Base-by-base conservation (phyloP, 2,888 invertebrate genomes). In the Megastigmus dorsalis region DNA sequence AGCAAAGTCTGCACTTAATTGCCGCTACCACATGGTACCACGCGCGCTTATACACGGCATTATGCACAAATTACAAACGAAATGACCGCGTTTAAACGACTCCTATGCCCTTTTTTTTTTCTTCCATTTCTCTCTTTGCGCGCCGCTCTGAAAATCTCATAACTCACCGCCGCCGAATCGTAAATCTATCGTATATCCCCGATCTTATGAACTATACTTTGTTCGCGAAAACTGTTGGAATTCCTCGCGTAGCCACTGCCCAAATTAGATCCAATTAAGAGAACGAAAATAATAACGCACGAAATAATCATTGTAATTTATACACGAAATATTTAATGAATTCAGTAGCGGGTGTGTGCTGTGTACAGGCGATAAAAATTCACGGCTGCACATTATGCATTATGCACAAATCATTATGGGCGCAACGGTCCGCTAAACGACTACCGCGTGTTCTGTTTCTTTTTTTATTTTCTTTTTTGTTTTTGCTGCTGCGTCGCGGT, bases 191-290 rank as follows among this genome's bases (percentile, higher is more conserved):
- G 33, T 18, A 43, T 43, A n/a, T n/a, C n/a, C 30, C 23, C n/a
- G 50, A 43, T 45, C 41, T 63, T 41, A 50, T 18, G 63, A n/a
- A 50, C 48, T 57, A n/a, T n/a, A 33, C 57, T 63, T 63, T 68
- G 52, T 62, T 60, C 20, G 13, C 2, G 10, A 18, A n/a, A 10
- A n/a, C 43, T 36, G 54, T 62, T 54, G 20, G 38, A 33, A 62
- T 62, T 55, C 48, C 20, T n/a, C 30, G 10, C 38, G 1, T 5
- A n/a, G 33, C 18, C 10, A 23, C 13, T n/a, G n/a, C 30, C 43
- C 28, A 52, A 68, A 74, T 36, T 73, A 38, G 54, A 48, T 38
- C 48, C 55, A 74, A 68, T 66, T 72, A 72, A 57, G 57, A 41
- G 30, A n/a, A 28, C 28, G 10, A 65, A 65, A n/a, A n/a, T n/a